Evolutionary conservation across 2,797 vertebrate genomes (phyloP), one percentile per base, ranked within the genome.

Genomic region (Todus mexicanus): DNA sequence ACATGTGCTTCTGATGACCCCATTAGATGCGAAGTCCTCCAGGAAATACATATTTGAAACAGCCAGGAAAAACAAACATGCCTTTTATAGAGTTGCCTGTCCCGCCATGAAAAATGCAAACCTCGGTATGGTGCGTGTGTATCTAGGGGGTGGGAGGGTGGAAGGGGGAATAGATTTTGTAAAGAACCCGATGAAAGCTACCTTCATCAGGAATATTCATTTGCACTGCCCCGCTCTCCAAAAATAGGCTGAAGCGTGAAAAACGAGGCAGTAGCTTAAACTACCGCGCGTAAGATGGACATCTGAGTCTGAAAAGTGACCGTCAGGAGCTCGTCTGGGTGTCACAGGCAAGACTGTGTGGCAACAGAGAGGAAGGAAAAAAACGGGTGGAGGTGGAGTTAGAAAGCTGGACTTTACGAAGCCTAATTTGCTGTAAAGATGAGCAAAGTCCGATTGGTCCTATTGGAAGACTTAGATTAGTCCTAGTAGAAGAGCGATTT

Each of bases 41-140:
- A 96, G 94, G 95, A 96, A 96, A 96, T 92, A 90, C 86, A 92
- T 96, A 93, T 95, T 94, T 89, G 93, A 92, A 94, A 88, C 93
- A 90, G 94, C 72, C 90, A 95, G 93, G 59, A 94, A 94, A 96
- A 96, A 94, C 94, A 94, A 92, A 95, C 87, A 90, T 72, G 92
- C 72, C 92, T 95, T 96, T 96, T 94, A 87, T 80, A 94, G 93
- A 65, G 90, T 84, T 61, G 91, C 75, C 80, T 65, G 94, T 95
- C 90, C 90, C 22, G 20, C 95, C 92, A 84, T 94, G 95, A 93
- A 95, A 95, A 95, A 94, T 92, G 96, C 93, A 92, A 93, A 94
- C 78, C 72, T 87, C 74, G 12, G 64, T 74, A 71, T 65, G 90
- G 71, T 43, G 69, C 22, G 12, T 89, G 77, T 90, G 87, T 93